Evolutionary conservation across 2,888 invertebrate species (phyloP).

Genomic region (Sicus ferrugineus): DNA sequence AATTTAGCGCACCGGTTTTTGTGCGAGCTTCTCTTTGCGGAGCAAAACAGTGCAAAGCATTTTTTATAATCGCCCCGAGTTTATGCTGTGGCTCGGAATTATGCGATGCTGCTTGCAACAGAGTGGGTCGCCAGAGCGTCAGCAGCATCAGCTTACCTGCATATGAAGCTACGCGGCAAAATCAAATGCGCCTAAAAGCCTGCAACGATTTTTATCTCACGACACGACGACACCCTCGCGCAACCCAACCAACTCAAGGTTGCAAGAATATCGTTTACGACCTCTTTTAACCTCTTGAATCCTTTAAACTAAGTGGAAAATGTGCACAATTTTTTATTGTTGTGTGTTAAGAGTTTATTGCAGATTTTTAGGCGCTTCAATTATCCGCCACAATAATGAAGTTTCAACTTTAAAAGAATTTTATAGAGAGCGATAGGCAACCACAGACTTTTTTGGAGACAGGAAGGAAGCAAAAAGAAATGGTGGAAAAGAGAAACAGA

Average conservation of each 20-base stretch:
- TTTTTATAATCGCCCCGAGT: neutral
- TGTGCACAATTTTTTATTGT: neutral
- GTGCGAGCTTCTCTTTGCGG: neutral
- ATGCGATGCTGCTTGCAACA: no score
- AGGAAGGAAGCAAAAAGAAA: neutral
- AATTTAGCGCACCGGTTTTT: slow-evolving; percentile 16
- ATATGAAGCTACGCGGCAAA: neutral
- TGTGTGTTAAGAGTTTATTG: neutral
- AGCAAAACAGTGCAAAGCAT: neutral
- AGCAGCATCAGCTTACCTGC: neutral
- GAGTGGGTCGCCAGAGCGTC: no score
- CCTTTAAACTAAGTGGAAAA: neutral
- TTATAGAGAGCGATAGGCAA: neutral
- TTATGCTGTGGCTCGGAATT: neutral
- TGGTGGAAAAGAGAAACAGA: neutral
- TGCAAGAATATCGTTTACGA: neutral
- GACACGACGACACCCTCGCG: no score
- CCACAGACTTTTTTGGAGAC: neutral
- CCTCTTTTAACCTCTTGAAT: neutral
- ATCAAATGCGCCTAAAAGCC: slow-evolving; percentile 3
- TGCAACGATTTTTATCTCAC: slow-evolving; percentile 7
- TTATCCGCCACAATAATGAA: no score
- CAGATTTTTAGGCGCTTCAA: neutral
- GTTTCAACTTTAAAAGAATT: neutral
- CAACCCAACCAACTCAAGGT: neutral